These are phyloP conservation scores for Drosophila persimilis DNA, from an alignment of 1,140 invertebrate genomes.

Conservation along the genomic window DNA sequence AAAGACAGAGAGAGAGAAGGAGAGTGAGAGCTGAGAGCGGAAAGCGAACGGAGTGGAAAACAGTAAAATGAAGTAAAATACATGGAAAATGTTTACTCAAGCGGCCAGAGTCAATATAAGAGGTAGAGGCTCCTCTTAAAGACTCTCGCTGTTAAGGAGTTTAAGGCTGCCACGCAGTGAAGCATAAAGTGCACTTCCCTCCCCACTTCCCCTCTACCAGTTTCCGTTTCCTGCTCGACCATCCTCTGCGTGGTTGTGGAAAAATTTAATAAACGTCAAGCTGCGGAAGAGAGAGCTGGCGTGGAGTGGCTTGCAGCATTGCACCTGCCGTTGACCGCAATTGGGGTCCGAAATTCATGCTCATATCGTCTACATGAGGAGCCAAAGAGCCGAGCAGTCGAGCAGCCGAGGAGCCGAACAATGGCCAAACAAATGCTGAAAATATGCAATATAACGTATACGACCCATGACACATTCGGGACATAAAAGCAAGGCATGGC, in stretches of 20 bases:
- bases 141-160: constrained; percentile 34
- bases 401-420: neutral
- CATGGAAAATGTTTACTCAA: constrained; percentile 41
- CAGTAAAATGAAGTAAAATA: constrained; percentile 53
- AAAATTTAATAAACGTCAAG: constrained; percentile 74
- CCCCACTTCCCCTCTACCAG: neutral
- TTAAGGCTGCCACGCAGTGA: constrained; percentile 38
- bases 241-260: constrained; percentile 15
- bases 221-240: constrained; percentile 4
- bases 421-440: constrained; percentile 8
- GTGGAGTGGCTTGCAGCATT: constrained; percentile 22
- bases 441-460: constrained; percentile 58
- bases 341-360: constrained; percentile 12
- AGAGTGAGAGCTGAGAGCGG: constrained; percentile 2
- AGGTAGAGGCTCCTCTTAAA: constrained; percentile 18
- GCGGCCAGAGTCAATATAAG: constrained; percentile 40
- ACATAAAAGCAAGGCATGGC: neutral
- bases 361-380: too few relatives aligned
- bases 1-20: constrained; percentile 2
- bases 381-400: too few relatives aligned
- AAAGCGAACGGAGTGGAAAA: constrained; percentile 32
- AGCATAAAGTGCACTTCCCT: constrained; percentile 41
- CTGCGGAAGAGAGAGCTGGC: constrained; percentile 16
- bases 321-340: constrained; percentile 50
- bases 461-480: constrained; percentile 30